Evolutionary conservation across 2,888 invertebrate species (phyloP), one percentile per base, ranked within the genome.

Genomic region (Noctua comes): DNA sequence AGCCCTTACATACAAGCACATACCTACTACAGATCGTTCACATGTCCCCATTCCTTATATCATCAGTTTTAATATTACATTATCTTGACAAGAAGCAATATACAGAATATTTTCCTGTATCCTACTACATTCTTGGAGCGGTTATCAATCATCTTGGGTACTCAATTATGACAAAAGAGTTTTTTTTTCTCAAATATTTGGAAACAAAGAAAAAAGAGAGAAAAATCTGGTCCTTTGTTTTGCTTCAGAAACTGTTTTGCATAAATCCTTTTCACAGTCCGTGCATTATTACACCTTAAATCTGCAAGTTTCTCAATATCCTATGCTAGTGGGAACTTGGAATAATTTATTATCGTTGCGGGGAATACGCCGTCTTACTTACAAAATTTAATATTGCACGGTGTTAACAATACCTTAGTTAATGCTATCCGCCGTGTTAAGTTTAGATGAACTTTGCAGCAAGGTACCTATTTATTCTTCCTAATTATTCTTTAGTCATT

Each of bases 261-360:
- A 48, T 73, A 71, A 74, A 69, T 65, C 36, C 62, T 66, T 31
- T 46, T 46, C 71, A 21, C 68, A 43, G 68, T 77, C 68, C 54
- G 65, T 69, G 71, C 68, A 70, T 76, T 78, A 69, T 73, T 64
- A 71, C 66, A 71, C 73, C 77, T 79, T 86, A 85, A 85, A 83
- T 83, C 80, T 79, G 75, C 64, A 83, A 87, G 87, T 86, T 87
- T 87, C 76, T 71, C 76, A 87, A 87, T 87, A 87, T 81, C 79
- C 70, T 80, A 54, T 48, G 77, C 74, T 76, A 57, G 77, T 77
- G 48, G 65, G 71, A 82, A 80, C 75, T 86, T 74, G 24, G 36
- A 65, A 78, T 82, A 79, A 87, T 87, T 85, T 87, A 87, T 81
- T 75, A 77, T 77, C 76, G 62, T 62, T 36, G 77, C 31, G 65